Conservation (phyloP, 2,113 vertebrate species). For the Papio anubis region DNA sequence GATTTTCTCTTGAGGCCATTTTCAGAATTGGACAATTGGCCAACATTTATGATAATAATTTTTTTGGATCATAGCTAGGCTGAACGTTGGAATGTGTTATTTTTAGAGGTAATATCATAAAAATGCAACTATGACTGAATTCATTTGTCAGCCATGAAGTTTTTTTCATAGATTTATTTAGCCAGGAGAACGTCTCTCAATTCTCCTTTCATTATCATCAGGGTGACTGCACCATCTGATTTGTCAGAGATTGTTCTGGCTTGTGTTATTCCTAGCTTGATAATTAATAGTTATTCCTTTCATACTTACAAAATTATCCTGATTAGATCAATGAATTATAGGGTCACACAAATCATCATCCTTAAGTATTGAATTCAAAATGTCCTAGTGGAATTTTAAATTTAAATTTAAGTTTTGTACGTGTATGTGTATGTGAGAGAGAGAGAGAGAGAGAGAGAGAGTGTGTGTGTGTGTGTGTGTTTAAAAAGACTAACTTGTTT, state of each 20-base stretch:
- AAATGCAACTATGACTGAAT: constrained; percentile 37
- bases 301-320: not conserved
- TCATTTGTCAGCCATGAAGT: not conserved
- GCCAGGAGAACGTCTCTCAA: not conserved
- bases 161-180: not conserved
- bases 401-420: not conserved
- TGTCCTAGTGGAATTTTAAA: constrained; percentile 25
- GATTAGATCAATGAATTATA: not conserved
- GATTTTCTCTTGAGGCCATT: constrained; percentile 44
- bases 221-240: not conserved
- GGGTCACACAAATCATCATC: not conserved
- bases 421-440: too few species aligned
- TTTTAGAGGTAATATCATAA: constrained; percentile 54
- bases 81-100: constrained; percentile 19
- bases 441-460: too few species aligned
- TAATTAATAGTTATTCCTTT: not conserved
- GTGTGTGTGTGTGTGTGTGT: not conserved
- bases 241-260: not conserved
- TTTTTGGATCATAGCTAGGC: constrained; percentile 25
- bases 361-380: not conserved
- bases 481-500: constrained; percentile 18
- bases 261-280: not conserved
- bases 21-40: constrained; percentile 41
- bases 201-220: not conserved
- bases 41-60: constrained; percentile 52